phyloP scores from a whole-genome alignment of 2,888 invertebrate species.

The Drosophila tanythrix region DNA sequence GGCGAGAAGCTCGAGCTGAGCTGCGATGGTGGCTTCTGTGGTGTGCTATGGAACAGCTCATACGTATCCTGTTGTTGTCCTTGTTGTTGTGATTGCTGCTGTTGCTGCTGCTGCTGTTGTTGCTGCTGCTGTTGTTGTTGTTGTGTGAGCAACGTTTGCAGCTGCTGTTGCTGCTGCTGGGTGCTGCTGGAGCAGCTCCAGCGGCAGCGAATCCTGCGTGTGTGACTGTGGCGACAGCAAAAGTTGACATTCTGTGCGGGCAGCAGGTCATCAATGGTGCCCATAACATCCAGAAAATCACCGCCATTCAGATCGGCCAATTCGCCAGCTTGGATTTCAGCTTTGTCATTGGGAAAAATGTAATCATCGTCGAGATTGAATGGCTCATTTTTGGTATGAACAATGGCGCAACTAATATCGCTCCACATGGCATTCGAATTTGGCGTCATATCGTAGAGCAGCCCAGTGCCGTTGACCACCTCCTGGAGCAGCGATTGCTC shows the following conservation, averaged over 20 bases:
- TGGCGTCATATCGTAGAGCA: constrained; percentile 79
- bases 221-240: constrained; percentile 79
- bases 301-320: constrained; percentile 94
- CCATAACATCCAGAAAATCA: constrained; percentile 90
- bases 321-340: constrained; percentile 93
- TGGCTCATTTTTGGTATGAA: constrained; percentile 86
- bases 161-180: constrained; percentile 61
- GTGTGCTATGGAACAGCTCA: constrained; percentile 84
- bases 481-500: constrained; percentile 63
- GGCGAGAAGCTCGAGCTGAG: constrained; percentile 58
- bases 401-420: constrained; percentile 84
- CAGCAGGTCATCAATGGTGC: constrained; percentile 92
- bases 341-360: constrained; percentile 94
- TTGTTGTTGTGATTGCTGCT: constrained; percentile 41
- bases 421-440: constrained; percentile 85
- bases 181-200: constrained; percentile 82
- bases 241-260: constrained; percentile 75
- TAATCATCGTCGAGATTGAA: constrained; percentile 95
- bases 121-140: constrained; percentile 59
- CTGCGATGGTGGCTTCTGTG: constrained; percentile 81
- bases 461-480: constrained; percentile 53
- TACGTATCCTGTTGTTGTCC: constrained; percentile 62
- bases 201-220: constrained; percentile 75
- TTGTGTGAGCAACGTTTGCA: constrained; percentile 67
- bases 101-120: constrained; percentile 61